Evolutionary conservation across 2,113 vertebrate genomes (phyloP).

Genomic region (Australoheros scitulus): DNA sequence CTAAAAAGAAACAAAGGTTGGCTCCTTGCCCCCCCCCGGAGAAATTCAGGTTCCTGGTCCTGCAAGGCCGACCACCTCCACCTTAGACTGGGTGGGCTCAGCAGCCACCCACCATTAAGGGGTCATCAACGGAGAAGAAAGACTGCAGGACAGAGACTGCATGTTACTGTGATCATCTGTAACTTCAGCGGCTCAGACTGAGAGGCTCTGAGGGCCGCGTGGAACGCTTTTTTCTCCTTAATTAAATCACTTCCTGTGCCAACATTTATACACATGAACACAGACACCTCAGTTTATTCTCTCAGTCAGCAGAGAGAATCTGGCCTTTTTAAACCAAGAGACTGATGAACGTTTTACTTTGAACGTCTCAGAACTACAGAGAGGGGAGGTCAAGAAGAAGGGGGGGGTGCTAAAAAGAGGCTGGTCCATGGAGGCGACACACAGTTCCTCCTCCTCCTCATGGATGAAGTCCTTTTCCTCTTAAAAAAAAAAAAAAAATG

Average conservation of each 20-base stretch:
- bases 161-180: neutral
- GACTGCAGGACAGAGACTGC: too few species aligned
- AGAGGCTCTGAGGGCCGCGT: neutral
- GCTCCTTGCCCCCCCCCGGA: too few species aligned
- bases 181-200: neutral
- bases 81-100: too few species aligned
- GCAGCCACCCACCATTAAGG: too few species aligned
- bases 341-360: neutral
- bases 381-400: neutral
- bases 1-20: too few species aligned
- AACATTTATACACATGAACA: neutral
- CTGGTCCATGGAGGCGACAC: neutral
- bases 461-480: neutral
- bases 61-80: too few species aligned
- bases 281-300: neutral
- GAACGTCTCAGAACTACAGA: neutral
- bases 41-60: too few species aligned
- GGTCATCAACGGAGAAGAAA: too few species aligned
- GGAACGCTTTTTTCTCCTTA: neutral
- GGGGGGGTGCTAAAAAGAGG: neutral
- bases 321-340: neutral
- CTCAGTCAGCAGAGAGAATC: neutral
- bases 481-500: neutral
- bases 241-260: neutral
- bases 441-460: constrained; percentile 2